Evolutionary conservation across 2,888 invertebrate genomes (phyloP), one percentile per base, ranked within the genome.

Genomic region (Drosophila macrospina): DNA sequence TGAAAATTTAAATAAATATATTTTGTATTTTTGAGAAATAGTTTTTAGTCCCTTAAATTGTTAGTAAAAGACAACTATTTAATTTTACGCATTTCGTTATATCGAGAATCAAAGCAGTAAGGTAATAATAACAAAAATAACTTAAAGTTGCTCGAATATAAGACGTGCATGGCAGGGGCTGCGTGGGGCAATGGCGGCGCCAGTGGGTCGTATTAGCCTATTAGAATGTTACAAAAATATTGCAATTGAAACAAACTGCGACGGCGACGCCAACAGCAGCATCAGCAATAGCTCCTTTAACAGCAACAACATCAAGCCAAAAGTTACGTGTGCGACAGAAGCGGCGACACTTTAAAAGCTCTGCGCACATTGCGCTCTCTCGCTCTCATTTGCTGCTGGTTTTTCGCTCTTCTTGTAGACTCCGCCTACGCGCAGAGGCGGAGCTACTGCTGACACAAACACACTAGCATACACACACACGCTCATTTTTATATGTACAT

Each of bases 171-270:
- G 16, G 44, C 34, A n/a, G 11, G 51, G 41, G 36, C 39, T 45
- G 5, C 10, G 60, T 20, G 48, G 51, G 41, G 52, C 7, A 41
- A 55, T 36, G 41, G 60, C 52, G 56, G 56, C 68, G 74, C 15
- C 69, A 67, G 65, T 81, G 77, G 76, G 73, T 61, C 64, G 74
- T 36, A 69, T 74, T 85, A 80, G 82, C 89, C 90, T 90, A 89
- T 89, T 88, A 80, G 86, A 89, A 90, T 90, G 89, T 89, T 89
- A 86, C 89, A 88, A 89, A 81, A 75, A 77, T 75, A 88, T 86
- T 89, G 89, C 76, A 88, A 88, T 80, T 88, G 88, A 88, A 89
- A 85, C 90, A 89, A 86, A 86, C 73, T 51, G 66, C 65, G 68
- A 51, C 59, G 68, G 15, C 59, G 54, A 50, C 67, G 54, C 55